Evolutionary conservation across 1,140 invertebrate genomes (phyloP), one percentile per base, ranked within the genome.

Genomic region (Neodiprion virginianus): DNA sequence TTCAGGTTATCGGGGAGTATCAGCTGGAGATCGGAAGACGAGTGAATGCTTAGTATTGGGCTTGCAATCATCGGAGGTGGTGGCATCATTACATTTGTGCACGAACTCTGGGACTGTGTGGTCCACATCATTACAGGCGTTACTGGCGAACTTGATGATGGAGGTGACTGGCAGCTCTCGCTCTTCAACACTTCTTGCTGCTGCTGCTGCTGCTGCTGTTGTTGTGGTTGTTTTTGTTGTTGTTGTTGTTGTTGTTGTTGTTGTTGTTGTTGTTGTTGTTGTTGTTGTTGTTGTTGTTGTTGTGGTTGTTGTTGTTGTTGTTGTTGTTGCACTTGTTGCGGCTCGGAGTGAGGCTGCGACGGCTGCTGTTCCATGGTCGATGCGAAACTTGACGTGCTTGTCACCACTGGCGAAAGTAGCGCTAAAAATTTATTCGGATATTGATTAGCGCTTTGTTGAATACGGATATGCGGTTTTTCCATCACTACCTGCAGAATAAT

Each of bases 1-100:
- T 95, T 95, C 21, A 95, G 84, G 73, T 85, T 86, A 53, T 89
- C 88, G 0, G 87, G 85, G 23, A 89, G 78, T 8, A 88, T 88
- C n/a, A 88, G 53, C 68, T 88, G 87, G 71, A 88, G 82, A 28
- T 83, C 86, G n/a, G 82, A 85, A 5, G 88, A 87, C 0, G 86
- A 82, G 61, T 85, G 79, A 47, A 85, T 77, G 12, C 79, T 82
- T 0, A 86, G 69, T 21, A 88, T 76, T 7, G 85, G 76, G 71
- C 85, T 88, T 1, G 84, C 78, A 8, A 85, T 82, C 48, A 88
- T 74, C 9, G 81, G 79, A 7, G 87, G 83, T 0, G 84, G 87
- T 23, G 87, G 87, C 87, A 89, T 88, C 86, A 89, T 88, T 11
- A 88, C 85, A 72, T 89, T 87, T 1, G 80, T 74, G 47, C 79